Base-by-base conservation (phyloP, 92 coral and sea anemone genomes). In the Porites evermanni region DNA sequence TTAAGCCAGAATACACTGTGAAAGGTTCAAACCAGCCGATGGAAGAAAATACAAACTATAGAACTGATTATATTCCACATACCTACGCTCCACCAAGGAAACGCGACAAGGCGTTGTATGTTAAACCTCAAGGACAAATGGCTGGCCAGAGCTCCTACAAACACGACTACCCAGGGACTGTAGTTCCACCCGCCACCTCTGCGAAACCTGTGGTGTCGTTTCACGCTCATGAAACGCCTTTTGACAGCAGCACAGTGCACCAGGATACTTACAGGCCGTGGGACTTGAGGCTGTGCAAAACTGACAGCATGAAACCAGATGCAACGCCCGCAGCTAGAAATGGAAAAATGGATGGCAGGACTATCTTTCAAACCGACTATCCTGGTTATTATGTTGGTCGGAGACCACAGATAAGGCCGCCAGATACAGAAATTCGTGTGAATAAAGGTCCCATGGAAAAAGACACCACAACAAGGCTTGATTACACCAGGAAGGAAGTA, bases 231-330 rank as follows among this genome's bases (percentile, higher is more conserved):
- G 94, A 82, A 51, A 85, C 85, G 53, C 99, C 99, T 50, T 97
- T 97, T 84, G 94, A 96, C 60, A 93, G 94, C 65, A 79, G 91
- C 20, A 97, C 99, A 44, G 96, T 92, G 29, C 95, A 97, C 75
- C 96, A 95, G 60, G 97, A 97, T 73, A 97, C 99, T n/a, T 97
- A 91, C 89, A 89, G 91, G 74, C 96, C 95, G 11, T 97, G 99
- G 99, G 98, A 97, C 70, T 88, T 97, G 66, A 89, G 88, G 64
- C 80, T 81, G 20, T 93, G 96, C 54, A 87, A 70, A 72, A 93
- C 90, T 79, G 93, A 83, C 19, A 93, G 94, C 83, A 92, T 97
- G 99, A 97, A 93, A 74, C 99, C 99, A 51, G 96, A 90, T 72
- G 79, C 89, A 58, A 81, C 89, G 64, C 89, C 97, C 9, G 85